phyloP scores from a whole-genome alignment of 1,140 invertebrate genomes.

The Sycophila sp. region DNA sequence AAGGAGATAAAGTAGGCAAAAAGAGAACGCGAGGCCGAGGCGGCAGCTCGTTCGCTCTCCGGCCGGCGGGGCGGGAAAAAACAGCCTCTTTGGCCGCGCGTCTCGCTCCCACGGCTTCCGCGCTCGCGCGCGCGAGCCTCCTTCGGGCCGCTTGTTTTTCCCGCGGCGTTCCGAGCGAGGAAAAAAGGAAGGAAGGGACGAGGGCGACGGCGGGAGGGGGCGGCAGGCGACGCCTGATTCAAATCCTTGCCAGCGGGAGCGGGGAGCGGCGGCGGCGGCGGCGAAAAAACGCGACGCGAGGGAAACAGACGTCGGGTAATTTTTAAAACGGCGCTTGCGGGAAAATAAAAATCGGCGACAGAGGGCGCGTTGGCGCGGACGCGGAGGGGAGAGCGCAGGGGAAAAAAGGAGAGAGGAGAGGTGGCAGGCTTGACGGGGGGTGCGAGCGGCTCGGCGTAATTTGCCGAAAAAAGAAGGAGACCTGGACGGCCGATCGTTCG shows the following conservation, averaged over 20 bases:
- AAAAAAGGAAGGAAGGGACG: neutral
- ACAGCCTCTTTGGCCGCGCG: no score
- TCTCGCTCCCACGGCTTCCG: neutral
- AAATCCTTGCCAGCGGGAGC: neutral
- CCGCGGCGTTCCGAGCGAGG: neutral
- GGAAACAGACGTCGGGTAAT: conserved; percentile 47
- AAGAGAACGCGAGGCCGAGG: conserved; percentile 7
- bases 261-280: no score
- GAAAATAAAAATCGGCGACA: conserved; percentile 57
- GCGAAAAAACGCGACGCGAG: conserved; percentile 22
- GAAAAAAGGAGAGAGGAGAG: neutral
- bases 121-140: neutral
- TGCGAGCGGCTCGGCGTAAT: conserved; percentile 11
- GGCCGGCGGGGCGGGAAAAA: conserved; percentile 23
- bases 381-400: conserved; percentile 13
- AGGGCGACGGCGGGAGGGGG: neutral
- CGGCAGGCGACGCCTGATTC: no score
- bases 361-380: conserved; percentile 32
- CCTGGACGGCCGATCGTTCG: conserved; percentile 8
- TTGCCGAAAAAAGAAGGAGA: conserved; percentile 29
- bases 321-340: conserved; percentile 61
- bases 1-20: conserved; percentile 40
- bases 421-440: neutral
- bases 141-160: conserved; percentile 9
- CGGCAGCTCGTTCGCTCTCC: neutral